Evolutionary conservation across 2,888 invertebrate species (phyloP).

Genomic region (Calameuta idolon): DNA sequence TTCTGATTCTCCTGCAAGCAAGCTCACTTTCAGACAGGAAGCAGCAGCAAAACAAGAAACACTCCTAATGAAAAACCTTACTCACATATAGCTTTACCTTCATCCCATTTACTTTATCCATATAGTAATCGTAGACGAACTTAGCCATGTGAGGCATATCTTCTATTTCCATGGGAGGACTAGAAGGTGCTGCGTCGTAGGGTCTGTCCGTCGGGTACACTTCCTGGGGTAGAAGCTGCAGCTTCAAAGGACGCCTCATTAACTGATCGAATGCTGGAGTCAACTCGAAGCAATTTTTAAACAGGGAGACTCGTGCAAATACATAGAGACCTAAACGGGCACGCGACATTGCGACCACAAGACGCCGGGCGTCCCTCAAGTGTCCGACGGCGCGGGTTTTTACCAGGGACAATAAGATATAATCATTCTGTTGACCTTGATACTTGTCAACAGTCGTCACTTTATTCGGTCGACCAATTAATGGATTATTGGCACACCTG

Average conservation of each 20-base stretch:
- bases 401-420: constrained; percentile 94
- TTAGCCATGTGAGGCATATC: constrained; percentile 97
- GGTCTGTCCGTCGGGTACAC: constrained; percentile 79
- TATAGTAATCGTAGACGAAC: constrained; percentile 94
- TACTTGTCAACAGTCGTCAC: constrained; percentile 98
- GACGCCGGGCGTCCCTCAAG: constrained; percentile 93
- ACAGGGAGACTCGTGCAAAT: constrained; percentile 92
- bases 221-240: constrained; percentile 86
- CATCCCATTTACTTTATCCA: constrained; percentile 77
- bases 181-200: constrained; percentile 64
- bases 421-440: constrained; percentile 99
- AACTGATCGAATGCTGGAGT: constrained; percentile 95
- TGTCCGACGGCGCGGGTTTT: constrained; percentile 98
- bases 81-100: constrained; percentile 69
- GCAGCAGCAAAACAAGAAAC: neutral
- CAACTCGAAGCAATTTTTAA: constrained; percentile 96
- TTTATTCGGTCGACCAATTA: constrained; percentile 94
- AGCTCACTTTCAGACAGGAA: neutral
- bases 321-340: constrained; percentile 96
- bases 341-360: constrained; percentile 98
- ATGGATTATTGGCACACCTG: constrained; percentile 92
- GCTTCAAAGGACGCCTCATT: constrained; percentile 82
- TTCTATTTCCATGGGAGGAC: constrained; percentile 74
- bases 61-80: neutral
- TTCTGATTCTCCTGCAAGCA: constrained; percentile 66